These are phyloP conservation scores for Euzetes globulus DNA, from an alignment of 2,888 invertebrate species.

Conservation along the genomic window DNA sequence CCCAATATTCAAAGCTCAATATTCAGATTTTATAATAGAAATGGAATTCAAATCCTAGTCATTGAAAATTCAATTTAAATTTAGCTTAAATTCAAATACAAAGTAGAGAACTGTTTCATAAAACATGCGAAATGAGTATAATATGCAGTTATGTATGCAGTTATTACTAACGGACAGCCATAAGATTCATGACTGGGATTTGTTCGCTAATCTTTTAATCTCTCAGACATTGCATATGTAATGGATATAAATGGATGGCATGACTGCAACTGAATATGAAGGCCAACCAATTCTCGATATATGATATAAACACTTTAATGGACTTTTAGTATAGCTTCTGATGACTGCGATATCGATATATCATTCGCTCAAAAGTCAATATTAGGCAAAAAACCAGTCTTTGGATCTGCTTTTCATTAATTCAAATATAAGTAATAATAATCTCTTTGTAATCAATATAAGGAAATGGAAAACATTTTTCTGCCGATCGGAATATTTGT, in stretches of 20 bases:
- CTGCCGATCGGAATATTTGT: not conserved
- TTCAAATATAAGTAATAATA: not conserved
- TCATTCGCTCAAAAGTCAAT: not conserved
- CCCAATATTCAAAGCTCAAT: not conserved
- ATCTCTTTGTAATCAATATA: not conserved
- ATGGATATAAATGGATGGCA: slow-evolving; percentile 6
- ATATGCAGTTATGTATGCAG: not conserved
- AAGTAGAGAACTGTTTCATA: not conserved
- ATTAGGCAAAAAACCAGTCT: not conserved
- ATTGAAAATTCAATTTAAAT: slow-evolving; percentile 13
- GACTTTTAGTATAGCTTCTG: not conserved
- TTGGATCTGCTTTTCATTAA: not conserved
- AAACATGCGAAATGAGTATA: not conserved
- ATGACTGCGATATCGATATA: not conserved
- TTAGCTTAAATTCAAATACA: not conserved
- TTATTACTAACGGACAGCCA: not conserved
- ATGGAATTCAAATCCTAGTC: not conserved
- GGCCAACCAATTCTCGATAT: not conserved
- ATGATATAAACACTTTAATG: not conserved
- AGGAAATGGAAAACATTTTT: not conserved
- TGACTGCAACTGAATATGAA: not conserved
- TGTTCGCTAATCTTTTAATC: slow-evolving; percentile 22
- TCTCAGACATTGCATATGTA: slow-evolving; percentile 23
- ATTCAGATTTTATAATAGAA: not conserved
- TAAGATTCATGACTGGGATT: slow-evolving; percentile 21